Evolutionary conservation across 2,888 invertebrate species (phyloP).

Genomic region (Elaeidobius kamerunicus): DNA sequence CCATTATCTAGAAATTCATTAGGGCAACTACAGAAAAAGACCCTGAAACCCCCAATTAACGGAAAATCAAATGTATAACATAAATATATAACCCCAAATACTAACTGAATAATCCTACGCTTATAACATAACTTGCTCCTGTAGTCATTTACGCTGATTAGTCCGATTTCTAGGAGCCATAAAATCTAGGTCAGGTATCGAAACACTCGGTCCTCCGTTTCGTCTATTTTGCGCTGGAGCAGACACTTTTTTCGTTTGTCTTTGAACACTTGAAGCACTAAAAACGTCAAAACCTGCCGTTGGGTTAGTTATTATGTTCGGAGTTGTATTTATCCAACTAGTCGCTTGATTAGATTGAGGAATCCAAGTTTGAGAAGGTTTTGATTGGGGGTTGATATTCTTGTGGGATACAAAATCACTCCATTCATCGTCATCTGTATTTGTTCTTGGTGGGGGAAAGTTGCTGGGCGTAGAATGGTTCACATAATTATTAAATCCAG

Average conservation of each 20-base stretch:
- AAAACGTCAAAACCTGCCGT: slow-evolving; percentile 36
- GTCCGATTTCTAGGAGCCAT: slow-evolving; percentile 50
- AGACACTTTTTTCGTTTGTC: slow-evolving; percentile 12
- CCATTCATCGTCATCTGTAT: slow-evolving; percentile 54
- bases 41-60: too few relatives aligned
- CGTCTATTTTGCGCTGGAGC: slow-evolving; percentile 24
- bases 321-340: slow-evolving; percentile 17
- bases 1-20: slow-evolving; percentile 16
- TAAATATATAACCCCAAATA: slow-evolving; percentile 20
- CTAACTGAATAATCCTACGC: slow-evolving; percentile 13
- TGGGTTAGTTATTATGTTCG: slow-evolving; percentile 46
- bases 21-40: slow-evolving; percentile 24
- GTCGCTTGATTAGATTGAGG: slow-evolving; percentile 19
- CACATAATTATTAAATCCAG: slow-evolving; percentile 12
- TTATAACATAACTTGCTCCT: slow-evolving; percentile 48
- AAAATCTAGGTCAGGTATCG: slow-evolving; percentile 57
- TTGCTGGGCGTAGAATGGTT: slow-evolving; percentile 1
- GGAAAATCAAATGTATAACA: too few relatives aligned
- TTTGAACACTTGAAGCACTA: slow-evolving; percentile 27
- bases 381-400: too few relatives aligned
- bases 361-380: slow-evolving; percentile 5
- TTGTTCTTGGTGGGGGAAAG: background rate
- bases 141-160: slow-evolving; percentile 48
- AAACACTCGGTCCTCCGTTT: slow-evolving; percentile 47
- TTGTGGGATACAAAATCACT: slow-evolving; percentile 58